Evolutionary conservation across 2,888 invertebrate species (phyloP).

Genomic region (Scotopteryx bipunctaria): DNA sequence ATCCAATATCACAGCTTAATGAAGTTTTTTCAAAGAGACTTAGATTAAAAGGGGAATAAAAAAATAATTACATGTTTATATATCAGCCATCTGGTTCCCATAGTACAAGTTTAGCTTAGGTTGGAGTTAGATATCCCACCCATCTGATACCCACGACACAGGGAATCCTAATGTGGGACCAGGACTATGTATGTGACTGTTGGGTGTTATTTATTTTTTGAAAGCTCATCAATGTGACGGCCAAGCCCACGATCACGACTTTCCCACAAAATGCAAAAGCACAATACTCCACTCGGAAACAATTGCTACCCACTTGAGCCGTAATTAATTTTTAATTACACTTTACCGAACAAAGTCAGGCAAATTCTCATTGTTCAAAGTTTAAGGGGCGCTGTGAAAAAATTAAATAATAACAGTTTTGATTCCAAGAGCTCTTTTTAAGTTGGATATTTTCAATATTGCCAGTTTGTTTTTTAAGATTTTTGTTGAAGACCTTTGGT

Average conservation of each 20-base stretch:
- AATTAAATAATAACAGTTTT: conserved; percentile 17
- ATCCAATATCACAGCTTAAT: too few species aligned
- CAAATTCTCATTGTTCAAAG: conserved; percentile 39
- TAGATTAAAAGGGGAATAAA: too few species aligned
- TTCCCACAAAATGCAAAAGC: conserved; percentile 40
- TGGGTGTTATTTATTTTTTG: not conserved
- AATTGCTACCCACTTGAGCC: conserved; percentile 39
- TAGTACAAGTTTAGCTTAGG: too few species aligned
- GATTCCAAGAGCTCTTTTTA: conserved; percentile 17
- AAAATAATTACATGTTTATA: too few species aligned
- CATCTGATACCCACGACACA: too few species aligned
- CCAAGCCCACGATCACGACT: conserved; percentile 21
- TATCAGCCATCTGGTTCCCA: too few species aligned
- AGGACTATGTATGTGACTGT: not conserved
- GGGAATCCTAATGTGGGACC: too few species aligned
- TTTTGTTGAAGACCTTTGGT: too few species aligned
- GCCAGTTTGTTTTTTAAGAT: not conserved
- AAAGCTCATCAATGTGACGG: not conserved
- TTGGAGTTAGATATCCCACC: too few species aligned
- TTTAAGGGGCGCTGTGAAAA: conserved; percentile 21
- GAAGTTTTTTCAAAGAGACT: too few species aligned
- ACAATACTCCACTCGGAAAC: conserved; percentile 40
- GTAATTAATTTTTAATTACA: conserved; percentile 61
- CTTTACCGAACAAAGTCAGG: conserved; percentile 29
- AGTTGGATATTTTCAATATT: not conserved